Base-by-base conservation (phyloP, 2,888 invertebrate species). In the Lordiphosa fenestrarum region DNA sequence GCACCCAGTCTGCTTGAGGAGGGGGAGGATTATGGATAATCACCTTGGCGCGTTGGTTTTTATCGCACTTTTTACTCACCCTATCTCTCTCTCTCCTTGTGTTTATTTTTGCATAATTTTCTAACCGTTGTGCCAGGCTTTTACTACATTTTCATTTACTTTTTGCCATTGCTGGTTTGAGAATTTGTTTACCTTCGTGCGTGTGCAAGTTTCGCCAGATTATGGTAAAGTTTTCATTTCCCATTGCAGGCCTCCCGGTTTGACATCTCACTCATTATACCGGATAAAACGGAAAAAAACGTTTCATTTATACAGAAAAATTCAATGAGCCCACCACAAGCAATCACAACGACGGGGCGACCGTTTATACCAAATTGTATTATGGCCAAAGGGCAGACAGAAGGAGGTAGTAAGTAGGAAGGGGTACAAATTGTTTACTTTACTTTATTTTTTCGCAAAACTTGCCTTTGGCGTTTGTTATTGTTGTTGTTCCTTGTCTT, bases 41-140 rank as follows among this genome's bases (percentile, higher is more conserved):
- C 84, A 84, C 77, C 84, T 81, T 69, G 54, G 38, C 51, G 53
- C 63, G 50, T 63, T 59, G 50, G 60, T 66, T 77, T 77, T 78
- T 84, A 78, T 81, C 82, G 57, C 67, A 73, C 66, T 71, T 77
- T 76, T 69, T 63, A 52, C 56, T 68, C 21, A 6, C 13, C 4
- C 4, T 12, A n/a, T 46, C 10, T 44, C 33, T n/a, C 30, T 63
- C 52, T 40, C 53, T 56, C 59, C 78, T 40, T 55, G 15, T 53
- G 71, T 69, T 78, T 73, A 69, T 73, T 84, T 81, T 81, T 69
- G 78, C 84, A 78, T 78, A 78, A 84, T 81, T 73, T 84, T 66
- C 69, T 73, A 67, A 66, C 54, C 61, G 51, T 35, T 25, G 39
- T 52, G 54, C 61, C 55, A 39, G 50, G 48, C 50, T 61, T 76